Evolutionary conservation across 1,140 invertebrate species (phyloP), one percentile per base, ranked within the genome.

Genomic region (Drosophila repleta): DNA sequence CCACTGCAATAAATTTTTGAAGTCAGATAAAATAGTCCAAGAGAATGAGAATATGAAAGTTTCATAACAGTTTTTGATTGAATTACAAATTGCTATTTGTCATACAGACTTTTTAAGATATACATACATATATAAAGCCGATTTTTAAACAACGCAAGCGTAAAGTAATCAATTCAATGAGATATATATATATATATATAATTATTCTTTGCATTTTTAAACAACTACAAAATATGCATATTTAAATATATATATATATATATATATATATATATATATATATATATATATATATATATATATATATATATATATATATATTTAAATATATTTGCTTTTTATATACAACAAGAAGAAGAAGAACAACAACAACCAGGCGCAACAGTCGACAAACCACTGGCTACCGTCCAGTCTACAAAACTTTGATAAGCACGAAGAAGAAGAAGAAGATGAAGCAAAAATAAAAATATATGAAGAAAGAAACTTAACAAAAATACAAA

Each of bases 371-470:
- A 68, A 63, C 56, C 63, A 74, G 46, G 66, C 71, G 66, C 58
- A 79, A 79, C 73, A 76, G 76, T 71, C 79, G 57, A 78, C 74
- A 75, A 74, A 72, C 69, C 81, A 87, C 82, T 87, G 83, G 83
- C 83, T 65, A 87, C 83, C 83, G 83, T 87, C 83, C 83, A 87
- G 83, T 87, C 83, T 87, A 87, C 83, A 87, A 88, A 75, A 64
- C 62, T 84, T 84, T 85, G 76, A 74, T 81, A 85, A 79, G 45
- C 67, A 71, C 77, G 46, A 67, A 74, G 56, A 48, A 67, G 29
- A 35, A 35, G 3, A 35, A 74, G 56, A 48, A 67, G 29, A 35
- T 11, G 3, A 35, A 35, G 3, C 10, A 61, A 52, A 18, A 68
- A 41, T 11, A 45, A 57, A 43, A 62, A 58, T n/a, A n/a, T n/a